A percentile compares a stretch with the other conserved stretches of the same genome.
Evolutionary conservation across 2,888 invertebrate species (phyloP).

Genomic region (Sympetrum striolatum): DNA sequence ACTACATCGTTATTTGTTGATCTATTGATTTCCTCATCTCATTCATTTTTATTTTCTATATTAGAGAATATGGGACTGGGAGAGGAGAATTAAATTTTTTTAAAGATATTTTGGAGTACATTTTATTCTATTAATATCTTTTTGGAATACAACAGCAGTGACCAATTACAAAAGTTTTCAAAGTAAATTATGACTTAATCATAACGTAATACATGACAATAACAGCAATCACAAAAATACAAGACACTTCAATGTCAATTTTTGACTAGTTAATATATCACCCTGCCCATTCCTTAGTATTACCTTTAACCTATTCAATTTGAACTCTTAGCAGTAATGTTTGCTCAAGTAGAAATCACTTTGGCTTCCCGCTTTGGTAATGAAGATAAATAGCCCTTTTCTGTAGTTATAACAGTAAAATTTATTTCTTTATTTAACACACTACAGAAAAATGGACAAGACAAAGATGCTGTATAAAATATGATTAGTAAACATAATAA

Average conservation of each 20-base stretch:
- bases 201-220: not conserved
- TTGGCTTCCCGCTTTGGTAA: not conserved
- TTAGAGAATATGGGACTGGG: constrained; percentile 29
- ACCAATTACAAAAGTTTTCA: not conserved
- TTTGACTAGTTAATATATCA: constrained; percentile 14
- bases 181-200: not conserved
- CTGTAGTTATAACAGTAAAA: too few species aligned
- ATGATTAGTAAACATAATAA: not conserved
- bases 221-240: constrained; percentile 28
- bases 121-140: not conserved
- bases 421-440: too few species aligned
- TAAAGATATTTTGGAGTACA: not conserved
- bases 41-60: constrained; percentile 36
- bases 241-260: not conserved
- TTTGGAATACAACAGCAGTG: not conserved
- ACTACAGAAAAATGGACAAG: not conserved
- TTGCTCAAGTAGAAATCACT: not conserved
- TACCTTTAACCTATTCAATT: not conserved
- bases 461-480: not conserved
- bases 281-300: not conserved
- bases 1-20: not conserved
- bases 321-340: not conserved
- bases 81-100: constrained; percentile 33
- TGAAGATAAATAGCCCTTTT: not conserved
- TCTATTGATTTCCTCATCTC: constrained; percentile 25